phyloP scores from a whole-genome alignment of 2,888 invertebrate genomes.

The Clitarchus hookeri region DNA sequence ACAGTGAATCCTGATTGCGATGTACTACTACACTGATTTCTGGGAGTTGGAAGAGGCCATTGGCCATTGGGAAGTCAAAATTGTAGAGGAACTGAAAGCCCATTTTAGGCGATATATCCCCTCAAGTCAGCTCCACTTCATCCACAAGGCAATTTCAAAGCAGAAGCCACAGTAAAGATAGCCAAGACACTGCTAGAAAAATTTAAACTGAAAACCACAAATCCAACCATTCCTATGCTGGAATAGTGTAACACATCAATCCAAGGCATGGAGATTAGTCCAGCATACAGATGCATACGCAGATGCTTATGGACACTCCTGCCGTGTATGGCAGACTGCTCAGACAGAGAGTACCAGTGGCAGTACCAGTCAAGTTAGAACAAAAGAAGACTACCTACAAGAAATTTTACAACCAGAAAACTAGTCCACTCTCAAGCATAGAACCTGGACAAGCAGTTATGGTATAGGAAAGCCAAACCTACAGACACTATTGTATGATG shows the following conservation, averaged over 20 bases:
- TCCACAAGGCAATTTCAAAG: neutral
- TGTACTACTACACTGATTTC: neutral
- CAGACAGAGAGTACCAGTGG: neutral
- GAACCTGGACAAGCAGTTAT: neutral
- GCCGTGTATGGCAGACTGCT: neutral
- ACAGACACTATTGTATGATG: too few species aligned
- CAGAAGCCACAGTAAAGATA: neutral
- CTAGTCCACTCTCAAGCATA: neutral
- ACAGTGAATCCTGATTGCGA: neutral
- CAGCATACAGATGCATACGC: neutral
- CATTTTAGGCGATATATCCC: slow-evolving; percentile 5
- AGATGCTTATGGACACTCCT: neutral
- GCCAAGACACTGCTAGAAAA: neutral
- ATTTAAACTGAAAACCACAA: neutral
- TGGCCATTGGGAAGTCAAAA: neutral
- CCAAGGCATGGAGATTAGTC: neutral
- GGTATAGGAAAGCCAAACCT: neutral
- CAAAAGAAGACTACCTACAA: neutral
- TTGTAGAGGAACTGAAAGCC: neutral
- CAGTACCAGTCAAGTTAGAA: neutral
- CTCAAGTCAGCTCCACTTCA: neutral
- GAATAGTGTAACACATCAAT: slow-evolving; percentile 19
- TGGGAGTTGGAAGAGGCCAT: neutral
- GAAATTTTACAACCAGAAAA: neutral
- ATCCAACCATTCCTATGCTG: neutral